These are phyloP conservation scores for Euthynnus affinis DNA, from an alignment of 2,797 vertebrate genomes.

Conservation along the genomic window DNA sequence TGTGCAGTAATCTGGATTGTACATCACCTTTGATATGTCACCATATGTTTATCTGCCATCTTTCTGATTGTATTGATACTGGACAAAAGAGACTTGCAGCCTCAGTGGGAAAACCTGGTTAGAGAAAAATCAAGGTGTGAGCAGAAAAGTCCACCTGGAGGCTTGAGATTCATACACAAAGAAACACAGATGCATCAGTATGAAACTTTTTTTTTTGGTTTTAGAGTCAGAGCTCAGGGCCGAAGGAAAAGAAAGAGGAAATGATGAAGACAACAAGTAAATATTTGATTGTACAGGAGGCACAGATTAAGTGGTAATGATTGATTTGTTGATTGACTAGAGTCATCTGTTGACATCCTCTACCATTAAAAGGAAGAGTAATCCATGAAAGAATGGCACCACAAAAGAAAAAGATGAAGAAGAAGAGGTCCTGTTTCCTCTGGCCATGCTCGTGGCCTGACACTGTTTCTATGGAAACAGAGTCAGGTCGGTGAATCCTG, in stretches of 20 bases:
- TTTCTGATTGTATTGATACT: slow-evolving; percentile 22
- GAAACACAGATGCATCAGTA: background rate
- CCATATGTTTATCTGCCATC: slow-evolving; percentile 27
- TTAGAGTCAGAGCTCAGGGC: slow-evolving; percentile 23
- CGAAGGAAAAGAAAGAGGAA: background rate
- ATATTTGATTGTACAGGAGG: too few relatives aligned
- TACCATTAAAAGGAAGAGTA: background rate
- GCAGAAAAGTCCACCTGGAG: slow-evolving; percentile 31
- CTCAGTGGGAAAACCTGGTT: slow-evolving; percentile 26
- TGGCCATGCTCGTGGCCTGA: slow-evolving; percentile 23
- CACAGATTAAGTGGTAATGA: too few relatives aligned
- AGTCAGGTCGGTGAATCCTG: background rate
- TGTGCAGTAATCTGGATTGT: background rate
- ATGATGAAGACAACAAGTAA: background rate
- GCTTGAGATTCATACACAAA: background rate
- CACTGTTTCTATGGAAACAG: slow-evolving; percentile 59
- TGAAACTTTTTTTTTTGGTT: background rate
- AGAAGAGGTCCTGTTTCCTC: slow-evolving; percentile 6
- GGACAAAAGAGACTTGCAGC: slow-evolving; percentile 33
- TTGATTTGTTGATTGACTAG: too few relatives aligned
- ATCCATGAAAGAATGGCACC: slow-evolving; percentile 8
- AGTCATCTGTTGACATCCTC: background rate
- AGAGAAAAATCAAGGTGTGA: slow-evolving; percentile 33
- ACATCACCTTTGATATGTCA: background rate
- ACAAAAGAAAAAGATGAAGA: slow-evolving; percentile 15